Evolutionary conservation across 2,113 vertebrate genomes (phyloP), one percentile per base, ranked within the genome.

Genomic region (Calypte anna): DNA sequence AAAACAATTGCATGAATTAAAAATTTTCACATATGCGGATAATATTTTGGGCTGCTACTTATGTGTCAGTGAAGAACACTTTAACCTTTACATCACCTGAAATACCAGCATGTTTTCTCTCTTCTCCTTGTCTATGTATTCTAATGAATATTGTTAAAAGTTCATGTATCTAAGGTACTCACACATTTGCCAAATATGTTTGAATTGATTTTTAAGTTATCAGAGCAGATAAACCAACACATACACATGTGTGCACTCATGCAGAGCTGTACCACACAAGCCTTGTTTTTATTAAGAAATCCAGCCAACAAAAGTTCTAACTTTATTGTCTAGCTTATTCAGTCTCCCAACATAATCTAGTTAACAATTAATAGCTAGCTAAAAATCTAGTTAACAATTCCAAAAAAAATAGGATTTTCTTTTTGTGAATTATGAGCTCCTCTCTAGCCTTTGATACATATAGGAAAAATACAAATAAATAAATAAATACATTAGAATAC

Each of bases 221-320:
- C 40, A 74, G 6, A 64, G 7, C 15, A 73, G 30, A 24, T 59
- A 90, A 78, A 85, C 12, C 3, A 72, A n/a, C 14, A 12, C 4
- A 22, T 4, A 61, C 13, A 61, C 13, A 22, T 0, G 0, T 51
- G 10, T 46, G 28, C 54, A 85, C 5, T 14, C 0, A 0, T 48
- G 33, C 7, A 31, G 25, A 76, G 14, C 20, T 73, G 7, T 54
- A 50, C 8, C 25, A 22, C 33, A 51, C 2, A 51, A 81, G 5
- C 10, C 57, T 51, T 80, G 15, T 30, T 82, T 91, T 79, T 50
- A 43, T 75, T 59, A 55, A 19, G 31, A 79, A 91, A 82, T 81
- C 5, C 9, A 67, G 7, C 14, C 40, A 87, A 50, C 38, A 10
- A 74, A 4, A 77, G 17, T 5, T 79, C 21, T 67, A 84, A 80